phyloP scores from a whole-genome alignment of 2,888 invertebrate species.

The Drosophila cognata region DNA sequence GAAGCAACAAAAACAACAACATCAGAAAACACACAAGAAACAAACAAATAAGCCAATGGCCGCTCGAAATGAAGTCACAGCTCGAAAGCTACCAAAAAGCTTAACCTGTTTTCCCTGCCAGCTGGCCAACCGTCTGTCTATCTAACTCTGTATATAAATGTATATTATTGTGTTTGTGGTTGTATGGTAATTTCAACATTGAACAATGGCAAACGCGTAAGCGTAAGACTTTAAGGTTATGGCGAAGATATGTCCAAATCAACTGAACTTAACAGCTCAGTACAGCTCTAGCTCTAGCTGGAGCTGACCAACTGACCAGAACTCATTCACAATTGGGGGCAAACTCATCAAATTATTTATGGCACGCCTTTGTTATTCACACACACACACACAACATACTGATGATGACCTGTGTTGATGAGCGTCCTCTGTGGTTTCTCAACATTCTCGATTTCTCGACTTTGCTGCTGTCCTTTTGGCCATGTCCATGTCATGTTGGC shows the following conservation, averaged over 20 bases:
- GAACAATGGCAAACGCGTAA: slow-evolving; percentile 59
- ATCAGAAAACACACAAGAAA: slow-evolving; percentile 5
- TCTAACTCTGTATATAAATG: slow-evolving; percentile 18
- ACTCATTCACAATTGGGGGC: slow-evolving; percentile 59
- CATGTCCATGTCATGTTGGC: slow-evolving; percentile 56
- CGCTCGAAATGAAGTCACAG: slow-evolving; percentile 72
- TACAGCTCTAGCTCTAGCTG: slow-evolving; percentile 8
- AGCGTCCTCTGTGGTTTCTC: slow-evolving; percentile 68
- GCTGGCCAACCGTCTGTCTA: slow-evolving; percentile 33
- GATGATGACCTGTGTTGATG: slow-evolving; percentile 51
- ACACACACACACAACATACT: slow-evolving; percentile 11
- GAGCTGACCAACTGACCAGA: slow-evolving; percentile 68
- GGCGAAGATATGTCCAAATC: slow-evolving; percentile 49
- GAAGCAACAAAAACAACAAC: slow-evolving; percentile 47
- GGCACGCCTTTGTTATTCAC: slow-evolving; percentile 57
- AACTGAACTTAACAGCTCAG: slow-evolving; percentile 25
- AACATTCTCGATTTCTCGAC: slow-evolving; percentile 35
- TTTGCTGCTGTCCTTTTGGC: slow-evolving; percentile 35
- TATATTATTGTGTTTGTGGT: slow-evolving; percentile 9
- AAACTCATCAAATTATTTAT: slow-evolving; percentile 74
- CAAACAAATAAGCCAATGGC: slow-evolving; percentile 37
- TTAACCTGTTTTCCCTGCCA: slow-evolving; percentile 69
- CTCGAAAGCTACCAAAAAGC: slow-evolving; percentile 67
- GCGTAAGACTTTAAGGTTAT: slow-evolving; percentile 66
- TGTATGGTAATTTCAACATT: slow-evolving; percentile 72